Base-by-base conservation (phyloP, 1,140 invertebrate species). In the Drosophila asahinai region DNA sequence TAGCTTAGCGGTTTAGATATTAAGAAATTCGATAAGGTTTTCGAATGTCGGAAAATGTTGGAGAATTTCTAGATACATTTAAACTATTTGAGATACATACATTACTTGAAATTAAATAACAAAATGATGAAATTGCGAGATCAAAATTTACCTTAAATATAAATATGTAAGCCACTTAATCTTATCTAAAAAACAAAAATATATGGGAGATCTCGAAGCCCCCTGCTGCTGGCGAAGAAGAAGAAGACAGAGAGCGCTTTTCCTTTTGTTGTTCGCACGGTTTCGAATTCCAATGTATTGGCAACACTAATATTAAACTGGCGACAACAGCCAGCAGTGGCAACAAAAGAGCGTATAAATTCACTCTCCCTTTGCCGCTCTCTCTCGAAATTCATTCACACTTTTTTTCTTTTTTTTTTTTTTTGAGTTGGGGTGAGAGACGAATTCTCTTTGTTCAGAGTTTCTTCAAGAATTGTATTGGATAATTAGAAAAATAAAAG, bases 241-340 rank as follows among this genome's bases (percentile, higher is more conserved):
- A 62, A 36, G 30, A 43, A 27, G 12, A 19, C 25, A 19, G 22
- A 27, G 38, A 43, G 65, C 52, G 60, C 47, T 67, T 77, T 60
- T 82, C 49, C 59, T 77, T 67, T 80, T 65, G 77, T 87, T 83
- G 36, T 83, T 87, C 64, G 80, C 83, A 86, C 84, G 81, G 84
- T 78, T 62, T 84, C 73, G 74, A 84, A 87, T 87, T 87, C 77
- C 84, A 84, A 87, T 87, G 80, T 78, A 83, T 77, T 84, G 77
- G 82, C 82, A 84, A 81, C 82, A 83, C 81, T 83, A 77, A 55
- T 62, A 82, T 77, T 77, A 48, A 74, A 78, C 63, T 61, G 19
- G 54, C 54, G 54, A 40, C 54, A 57, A 42, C 52, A 55, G 38
- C 17, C 30, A 40, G 54, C 19, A 80, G 54, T 49, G 72, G 80